Conservation (phyloP, 2,888 invertebrate genomes). For the Rhabditophanes sp. region DNA sequence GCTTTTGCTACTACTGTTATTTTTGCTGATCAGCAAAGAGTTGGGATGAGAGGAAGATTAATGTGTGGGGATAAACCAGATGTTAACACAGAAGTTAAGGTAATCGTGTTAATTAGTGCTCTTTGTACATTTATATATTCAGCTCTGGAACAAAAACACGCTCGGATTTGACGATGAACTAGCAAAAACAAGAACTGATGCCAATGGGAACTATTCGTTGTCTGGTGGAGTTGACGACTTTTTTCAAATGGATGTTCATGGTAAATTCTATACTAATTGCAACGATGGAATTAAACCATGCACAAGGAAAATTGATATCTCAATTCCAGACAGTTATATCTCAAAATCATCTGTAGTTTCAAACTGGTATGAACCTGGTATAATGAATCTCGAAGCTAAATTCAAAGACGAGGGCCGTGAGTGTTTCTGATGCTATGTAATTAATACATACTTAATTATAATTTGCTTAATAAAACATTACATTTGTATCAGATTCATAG, state of each 20-base stretch:
- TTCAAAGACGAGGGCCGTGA: conserved; percentile 25
- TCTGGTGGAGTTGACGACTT: conserved; percentile 18
- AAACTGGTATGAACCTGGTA: conserved; percentile 29
- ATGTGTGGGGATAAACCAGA: too few relatives aligned
- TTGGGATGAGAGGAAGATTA: too few relatives aligned
- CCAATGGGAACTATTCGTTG: conserved; percentile 20
- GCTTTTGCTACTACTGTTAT: too few relatives aligned
- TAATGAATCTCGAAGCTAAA: conserved; percentile 29
- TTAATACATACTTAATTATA: too few relatives aligned
- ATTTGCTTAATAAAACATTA: too few relatives aligned
- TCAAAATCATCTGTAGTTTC: conserved; percentile 16
- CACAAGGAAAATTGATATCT: conserved; percentile 1
- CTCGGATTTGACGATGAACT: conserved; percentile 25
- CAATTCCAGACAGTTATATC: conserved; percentile 13
- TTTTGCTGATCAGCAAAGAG: too few relatives aligned
- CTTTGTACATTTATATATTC: conserved; percentile 16
- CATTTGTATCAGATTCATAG: too few relatives aligned
- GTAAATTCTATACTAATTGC: neutral
- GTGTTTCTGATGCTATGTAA: too few relatives aligned
- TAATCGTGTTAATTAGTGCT: too few relatives aligned
- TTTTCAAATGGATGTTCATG: conserved; percentile 15
- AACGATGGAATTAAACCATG: neutral
- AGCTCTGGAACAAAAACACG: conserved; percentile 22
- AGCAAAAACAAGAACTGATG: conserved; percentile 19
- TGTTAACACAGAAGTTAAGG: too few relatives aligned